Conservation (phyloP, 1,140 invertebrate genomes). For the Paraescarpia echinospica region DNA sequence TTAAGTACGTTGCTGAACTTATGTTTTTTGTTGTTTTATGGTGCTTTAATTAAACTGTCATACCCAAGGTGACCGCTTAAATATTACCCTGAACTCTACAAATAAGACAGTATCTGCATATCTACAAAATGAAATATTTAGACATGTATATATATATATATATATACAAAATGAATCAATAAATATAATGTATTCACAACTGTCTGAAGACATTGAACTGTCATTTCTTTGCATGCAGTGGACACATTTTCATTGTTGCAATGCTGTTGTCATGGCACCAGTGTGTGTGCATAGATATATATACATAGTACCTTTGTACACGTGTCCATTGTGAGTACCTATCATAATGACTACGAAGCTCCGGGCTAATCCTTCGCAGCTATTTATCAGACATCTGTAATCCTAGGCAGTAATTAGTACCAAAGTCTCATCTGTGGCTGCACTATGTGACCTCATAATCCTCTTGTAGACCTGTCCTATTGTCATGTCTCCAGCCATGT, state of each 20-base stretch:
- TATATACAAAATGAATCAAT: no score
- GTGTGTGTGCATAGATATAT: no score
- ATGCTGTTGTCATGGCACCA: neutral
- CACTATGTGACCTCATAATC: neutral
- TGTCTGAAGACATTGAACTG: neutral
- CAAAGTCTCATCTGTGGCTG: neutral
- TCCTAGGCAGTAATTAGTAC: neutral
- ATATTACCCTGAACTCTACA: neutral
- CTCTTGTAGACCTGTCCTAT: neutral
- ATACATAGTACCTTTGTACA: neutral
- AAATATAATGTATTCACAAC: no score
- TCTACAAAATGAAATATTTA: neutral
- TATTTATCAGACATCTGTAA: slow-evolving; percentile 1
- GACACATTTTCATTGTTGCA: neutral
- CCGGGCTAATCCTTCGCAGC: neutral
- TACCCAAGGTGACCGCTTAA: neutral
- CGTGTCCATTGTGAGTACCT: neutral
- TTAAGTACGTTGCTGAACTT: no score
- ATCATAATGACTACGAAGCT: neutral
- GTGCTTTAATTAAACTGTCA: no score
- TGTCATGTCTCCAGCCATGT: neutral
- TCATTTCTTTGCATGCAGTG: neutral
- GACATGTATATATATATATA: neutral
- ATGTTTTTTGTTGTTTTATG: no score
- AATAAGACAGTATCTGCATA: neutral